These are phyloP conservation scores for Numenius arquata DNA, from an alignment of 2,113 vertebrate genomes.

Conservation along the genomic window DNA sequence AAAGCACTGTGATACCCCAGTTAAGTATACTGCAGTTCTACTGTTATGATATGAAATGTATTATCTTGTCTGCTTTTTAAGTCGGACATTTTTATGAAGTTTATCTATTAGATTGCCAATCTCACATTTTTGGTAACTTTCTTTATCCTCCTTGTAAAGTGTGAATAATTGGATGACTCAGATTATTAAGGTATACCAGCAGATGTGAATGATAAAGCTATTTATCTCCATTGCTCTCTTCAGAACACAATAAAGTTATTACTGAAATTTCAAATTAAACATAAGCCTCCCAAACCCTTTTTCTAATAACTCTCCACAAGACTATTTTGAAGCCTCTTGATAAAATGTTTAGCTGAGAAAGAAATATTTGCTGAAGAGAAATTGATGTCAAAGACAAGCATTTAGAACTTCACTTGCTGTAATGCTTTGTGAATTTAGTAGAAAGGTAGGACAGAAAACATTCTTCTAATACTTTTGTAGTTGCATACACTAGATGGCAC, in stretches of 20 bases:
- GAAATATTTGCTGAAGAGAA: background rate
- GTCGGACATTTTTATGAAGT: background rate
- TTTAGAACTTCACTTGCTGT: background rate
- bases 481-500: conserved; percentile 63
- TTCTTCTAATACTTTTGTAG: background rate
- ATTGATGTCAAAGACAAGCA: background rate
- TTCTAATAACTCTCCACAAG: background rate
- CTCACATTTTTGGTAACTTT: background rate
- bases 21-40: background rate
- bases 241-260: conserved; percentile 41
- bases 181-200: conserved; percentile 34
- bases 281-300: conserved; percentile 5
- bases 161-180: conserved; percentile 29
- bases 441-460: background rate
- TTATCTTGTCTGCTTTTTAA: background rate
- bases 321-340: background rate
- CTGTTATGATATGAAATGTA: background rate
- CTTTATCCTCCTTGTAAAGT: background rate
- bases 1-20: background rate
- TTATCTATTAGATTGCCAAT: background rate
- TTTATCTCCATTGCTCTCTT: conserved; percentile 57
- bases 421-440: background rate
- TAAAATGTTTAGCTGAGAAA: background rate
- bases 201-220: conserved; percentile 48
- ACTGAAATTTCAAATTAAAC: conserved; percentile 47